Evolutionary conservation across 2,113 vertebrate genomes (phyloP).

Genomic region (Pampusana beccarii): DNA sequence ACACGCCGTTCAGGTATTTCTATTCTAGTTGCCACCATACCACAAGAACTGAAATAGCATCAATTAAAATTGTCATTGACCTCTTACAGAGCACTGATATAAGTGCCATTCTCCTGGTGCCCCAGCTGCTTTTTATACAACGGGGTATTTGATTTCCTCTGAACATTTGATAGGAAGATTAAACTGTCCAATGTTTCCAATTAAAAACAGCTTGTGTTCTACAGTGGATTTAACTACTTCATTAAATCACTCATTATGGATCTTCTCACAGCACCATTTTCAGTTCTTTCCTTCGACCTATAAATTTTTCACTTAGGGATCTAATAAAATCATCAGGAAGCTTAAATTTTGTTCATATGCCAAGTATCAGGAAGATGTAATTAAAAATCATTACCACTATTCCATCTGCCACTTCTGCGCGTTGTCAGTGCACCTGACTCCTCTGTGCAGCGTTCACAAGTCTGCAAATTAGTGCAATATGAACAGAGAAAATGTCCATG

Average conservation of each 20-base stretch:
- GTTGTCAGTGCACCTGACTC: conserved; percentile 26
- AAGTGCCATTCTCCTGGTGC: conserved; percentile 29
- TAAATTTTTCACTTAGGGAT: not conserved
- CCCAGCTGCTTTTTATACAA: conserved; percentile 64
- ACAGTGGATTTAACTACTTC: conserved; percentile 30
- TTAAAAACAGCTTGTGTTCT: conserved; percentile 42
- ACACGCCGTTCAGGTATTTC: conserved; percentile 40
- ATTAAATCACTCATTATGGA: not conserved
- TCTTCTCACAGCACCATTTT: not conserved
- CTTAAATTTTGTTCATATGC: conserved; percentile 41
- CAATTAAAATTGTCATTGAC: conserved; percentile 70
- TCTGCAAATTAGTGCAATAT: not conserved
- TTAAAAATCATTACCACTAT: conserved; percentile 42
- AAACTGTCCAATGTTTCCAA: not conserved
- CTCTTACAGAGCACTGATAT: conserved; percentile 29
- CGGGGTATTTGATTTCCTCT: conserved; percentile 36
- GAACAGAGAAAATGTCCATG: not conserved
- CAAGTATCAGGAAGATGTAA: conserved; percentile 46
- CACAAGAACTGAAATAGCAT: conserved; percentile 52
- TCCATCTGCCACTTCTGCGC: conserved; percentile 14
- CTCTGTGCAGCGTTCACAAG: not conserved
- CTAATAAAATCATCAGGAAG: conserved; percentile 25
- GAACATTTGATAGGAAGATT: conserved; percentile 41
- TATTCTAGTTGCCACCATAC: conserved; percentile 37
- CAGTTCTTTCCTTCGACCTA: not conserved